Evolutionary conservation across 2,888 invertebrate species (phyloP).

Genomic region (Tachina fera): DNA sequence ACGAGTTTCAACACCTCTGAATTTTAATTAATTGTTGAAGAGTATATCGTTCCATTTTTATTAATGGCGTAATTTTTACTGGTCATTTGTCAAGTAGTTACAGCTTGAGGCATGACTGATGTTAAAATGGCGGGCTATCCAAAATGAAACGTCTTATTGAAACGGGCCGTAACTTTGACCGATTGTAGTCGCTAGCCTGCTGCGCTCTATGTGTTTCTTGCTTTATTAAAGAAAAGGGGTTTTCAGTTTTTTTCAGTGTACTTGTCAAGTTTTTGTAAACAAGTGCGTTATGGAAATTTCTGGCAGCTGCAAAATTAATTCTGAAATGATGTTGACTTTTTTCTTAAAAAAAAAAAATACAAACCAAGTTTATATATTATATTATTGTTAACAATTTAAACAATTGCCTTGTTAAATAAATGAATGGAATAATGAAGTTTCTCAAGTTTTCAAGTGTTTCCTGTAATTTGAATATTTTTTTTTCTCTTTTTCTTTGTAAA

Average conservation of each 20-base stretch:
- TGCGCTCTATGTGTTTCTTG: too few relatives aligned
- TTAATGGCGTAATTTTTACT: too few relatives aligned
- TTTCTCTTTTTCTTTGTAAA: background rate
- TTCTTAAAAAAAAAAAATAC: background rate
- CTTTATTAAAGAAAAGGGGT: background rate
- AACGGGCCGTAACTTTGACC: too few relatives aligned
- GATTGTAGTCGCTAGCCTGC: too few relatives aligned
- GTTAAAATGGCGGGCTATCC: too few relatives aligned
- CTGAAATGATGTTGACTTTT: slow-evolving; percentile 6
- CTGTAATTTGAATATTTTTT: slow-evolving; percentile 43
- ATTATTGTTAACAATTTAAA: background rate
- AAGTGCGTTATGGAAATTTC: slow-evolving; percentile 40
- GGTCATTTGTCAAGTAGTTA: too few relatives aligned
- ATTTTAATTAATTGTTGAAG: too few relatives aligned
- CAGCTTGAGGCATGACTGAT: too few relatives aligned
- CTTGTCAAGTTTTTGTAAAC: background rate
- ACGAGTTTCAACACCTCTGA: too few relatives aligned
- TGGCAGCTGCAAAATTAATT: slow-evolving; percentile 39
- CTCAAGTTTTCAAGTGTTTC: slow-evolving; percentile 53
- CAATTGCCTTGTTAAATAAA: slow-evolving; percentile 33
- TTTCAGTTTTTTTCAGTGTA: background rate
- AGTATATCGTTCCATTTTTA: too few relatives aligned
- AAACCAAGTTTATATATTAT: background rate
- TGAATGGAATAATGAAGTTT: slow-evolving; percentile 19
- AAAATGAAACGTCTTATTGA: too few relatives aligned